Evolutionary conservation across 1,140 invertebrate species (phyloP).

Genomic region (Ostrea denselamellosa): DNA sequence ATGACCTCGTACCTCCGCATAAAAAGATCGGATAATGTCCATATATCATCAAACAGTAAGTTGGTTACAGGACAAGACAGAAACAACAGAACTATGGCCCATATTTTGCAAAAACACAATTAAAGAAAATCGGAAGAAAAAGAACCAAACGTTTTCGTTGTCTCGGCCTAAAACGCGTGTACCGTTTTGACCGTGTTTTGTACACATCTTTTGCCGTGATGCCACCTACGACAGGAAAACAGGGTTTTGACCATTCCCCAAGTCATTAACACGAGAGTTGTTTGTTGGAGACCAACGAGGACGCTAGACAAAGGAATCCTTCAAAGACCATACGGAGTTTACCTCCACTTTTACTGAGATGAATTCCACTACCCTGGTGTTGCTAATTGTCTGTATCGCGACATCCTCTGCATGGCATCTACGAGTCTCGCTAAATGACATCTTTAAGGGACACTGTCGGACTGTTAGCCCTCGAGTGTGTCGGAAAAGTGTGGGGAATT

Average conservation of each 20-base stretch:
- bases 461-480: slow-evolving; percentile 4
- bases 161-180: background rate
- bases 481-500: slow-evolving; percentile 14
- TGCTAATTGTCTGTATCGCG: background rate
- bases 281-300: background rate
- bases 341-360: background rate
- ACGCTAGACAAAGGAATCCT: background rate
- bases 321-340: background rate
- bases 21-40: background rate
- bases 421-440: slow-evolving; percentile 13
- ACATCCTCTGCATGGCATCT: background rate
- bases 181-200: background rate
- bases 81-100: background rate
- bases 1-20: background rate
- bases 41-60: background rate
- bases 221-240: background rate
- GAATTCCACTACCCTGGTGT: background rate
- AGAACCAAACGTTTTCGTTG: background rate
- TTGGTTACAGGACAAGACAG: background rate
- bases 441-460: slow-evolving; percentile 24
- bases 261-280: slow-evolving; percentile 9
- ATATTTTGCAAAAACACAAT: too few species aligned
- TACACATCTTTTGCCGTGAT: background rate
- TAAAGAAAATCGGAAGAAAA: background rate
- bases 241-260: background rate